Evolutionary conservation across 1,140 invertebrate genomes (phyloP).

Genomic region (Epicauta chinensis): DNA sequence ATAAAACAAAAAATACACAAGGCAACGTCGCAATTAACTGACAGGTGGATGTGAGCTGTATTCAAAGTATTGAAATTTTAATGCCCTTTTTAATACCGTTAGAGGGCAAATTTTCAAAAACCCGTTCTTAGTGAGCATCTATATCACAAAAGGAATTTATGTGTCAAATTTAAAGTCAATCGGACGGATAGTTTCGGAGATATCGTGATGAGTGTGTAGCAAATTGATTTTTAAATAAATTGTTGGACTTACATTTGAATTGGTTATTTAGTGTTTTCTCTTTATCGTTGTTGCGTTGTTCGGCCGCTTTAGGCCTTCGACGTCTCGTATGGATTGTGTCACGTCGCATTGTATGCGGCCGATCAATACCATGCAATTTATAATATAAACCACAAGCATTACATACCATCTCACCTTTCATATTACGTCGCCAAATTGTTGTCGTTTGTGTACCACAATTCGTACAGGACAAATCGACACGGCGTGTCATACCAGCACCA

Average conservation of each 20-base stretch:
- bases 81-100: too few relatives aligned
- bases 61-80: too few relatives aligned
- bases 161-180: too few relatives aligned
- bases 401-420: conserved; percentile 87
- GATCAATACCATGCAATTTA: conserved; percentile 84
- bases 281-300: conserved; percentile 9
- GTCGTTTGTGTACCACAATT: conserved; percentile 86
- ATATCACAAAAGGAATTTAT: too few relatives aligned
- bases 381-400: conserved; percentile 93
- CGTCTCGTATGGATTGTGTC: conserved; percentile 95
- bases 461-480: conserved; percentile 68
- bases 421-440: conserved; percentile 87
- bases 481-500: conserved; percentile 37
- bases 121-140: too few relatives aligned
- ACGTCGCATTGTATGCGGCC: conserved; percentile 91
- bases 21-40: too few relatives aligned
- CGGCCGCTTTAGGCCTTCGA: conserved; percentile 66
- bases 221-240: too few relatives aligned
- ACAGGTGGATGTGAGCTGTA: too few relatives aligned
- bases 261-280: conserved; percentile 15
- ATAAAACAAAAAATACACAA: too few relatives aligned
- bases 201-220: too few relatives aligned
- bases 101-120: too few relatives aligned
- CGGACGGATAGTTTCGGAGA: too few relatives aligned
- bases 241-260: conserved; percentile 1